Conservation (phyloP, 2,888 invertebrate species). For the Hyppa rectilinea region DNA sequence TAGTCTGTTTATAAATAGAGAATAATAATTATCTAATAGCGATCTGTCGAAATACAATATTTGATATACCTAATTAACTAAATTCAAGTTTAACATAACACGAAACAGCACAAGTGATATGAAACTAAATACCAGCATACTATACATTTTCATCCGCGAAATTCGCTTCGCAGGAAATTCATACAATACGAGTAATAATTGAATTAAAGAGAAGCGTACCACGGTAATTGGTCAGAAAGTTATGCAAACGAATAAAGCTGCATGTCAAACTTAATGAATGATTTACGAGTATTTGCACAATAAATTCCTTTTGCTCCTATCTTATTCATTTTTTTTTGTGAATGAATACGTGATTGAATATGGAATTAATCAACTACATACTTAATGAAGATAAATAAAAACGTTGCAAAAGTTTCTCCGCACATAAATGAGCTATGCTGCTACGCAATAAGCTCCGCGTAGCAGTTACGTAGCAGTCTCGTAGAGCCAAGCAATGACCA, state of each 20-base stretch:
- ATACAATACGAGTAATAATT: conserved; percentile 5
- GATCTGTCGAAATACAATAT: neutral
- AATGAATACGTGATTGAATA: conserved; percentile 1
- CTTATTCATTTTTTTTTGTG: neutral
- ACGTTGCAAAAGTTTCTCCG: conserved; percentile 5
- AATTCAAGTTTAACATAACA: neutral
- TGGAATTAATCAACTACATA: neutral
- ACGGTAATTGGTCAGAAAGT: neutral
- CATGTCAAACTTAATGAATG: conserved; percentile 15
- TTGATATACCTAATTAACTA: conserved; percentile 19
- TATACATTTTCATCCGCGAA: conserved; percentile 2
- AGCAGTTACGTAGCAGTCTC: conserved; percentile 33
- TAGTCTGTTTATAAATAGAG: neutral
- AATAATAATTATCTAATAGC: neutral
- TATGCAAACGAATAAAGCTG: conserved; percentile 2
- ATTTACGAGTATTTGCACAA: conserved; percentile 15
- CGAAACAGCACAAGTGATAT: neutral
- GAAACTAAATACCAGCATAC: neutral
- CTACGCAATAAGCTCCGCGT: conserved; percentile 34
- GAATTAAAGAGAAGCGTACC: conserved; percentile 1
- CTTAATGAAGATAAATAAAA: neutral
- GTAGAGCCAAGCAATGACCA: conserved; percentile 37
- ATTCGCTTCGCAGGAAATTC: conserved; percentile 9
- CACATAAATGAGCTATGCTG: conserved; percentile 33
- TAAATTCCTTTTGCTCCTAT: conserved; percentile 5